Conservation (phyloP, 2,888 invertebrate species). For the Tethea ocularis region DNA sequence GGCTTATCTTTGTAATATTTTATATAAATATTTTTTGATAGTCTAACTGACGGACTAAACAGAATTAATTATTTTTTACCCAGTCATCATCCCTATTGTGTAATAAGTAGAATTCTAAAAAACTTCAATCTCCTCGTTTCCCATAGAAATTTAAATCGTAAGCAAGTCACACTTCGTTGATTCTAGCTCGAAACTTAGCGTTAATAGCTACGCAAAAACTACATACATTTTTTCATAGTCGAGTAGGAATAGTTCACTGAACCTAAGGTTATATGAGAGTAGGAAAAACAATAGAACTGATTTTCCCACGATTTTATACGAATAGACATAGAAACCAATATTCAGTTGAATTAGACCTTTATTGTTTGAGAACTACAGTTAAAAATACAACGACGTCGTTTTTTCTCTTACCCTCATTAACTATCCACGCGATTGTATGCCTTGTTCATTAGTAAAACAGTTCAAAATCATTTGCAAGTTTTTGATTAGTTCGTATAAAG, state of each 20-base stretch:
- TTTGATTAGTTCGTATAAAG: slow-evolving; percentile 15
- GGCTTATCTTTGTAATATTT: too few relatives aligned
- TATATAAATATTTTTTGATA: too few relatives aligned
- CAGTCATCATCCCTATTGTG: not conserved
- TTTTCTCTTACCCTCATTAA: too few relatives aligned
- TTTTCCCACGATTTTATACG: slow-evolving; percentile 62
- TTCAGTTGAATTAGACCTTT: slow-evolving; percentile 30
- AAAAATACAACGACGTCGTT: slow-evolving; percentile 4
- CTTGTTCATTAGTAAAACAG: not conserved
- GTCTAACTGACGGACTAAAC: too few relatives aligned
- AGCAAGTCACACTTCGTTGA: not conserved
- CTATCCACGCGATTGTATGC: not conserved
- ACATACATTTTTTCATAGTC: not conserved
- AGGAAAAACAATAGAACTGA: slow-evolving; percentile 61
- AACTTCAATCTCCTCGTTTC: not conserved
- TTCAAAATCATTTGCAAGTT: not conserved
- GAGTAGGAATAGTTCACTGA: slow-evolving; percentile 51
- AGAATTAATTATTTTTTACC: too few relatives aligned
- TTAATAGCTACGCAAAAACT: not conserved
- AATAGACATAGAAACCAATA: slow-evolving; percentile 11
- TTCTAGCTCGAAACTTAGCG: not conserved
- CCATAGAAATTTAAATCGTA: not conserved
- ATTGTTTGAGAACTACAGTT: slow-evolving; percentile 14
- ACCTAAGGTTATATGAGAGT: slow-evolving; percentile 61
- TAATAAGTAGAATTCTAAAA: not conserved